Evolutionary conservation across 1,140 invertebrate species (phyloP), one percentile per base, ranked within the genome.

Genomic region (Vollenhovia emeryi): DNA sequence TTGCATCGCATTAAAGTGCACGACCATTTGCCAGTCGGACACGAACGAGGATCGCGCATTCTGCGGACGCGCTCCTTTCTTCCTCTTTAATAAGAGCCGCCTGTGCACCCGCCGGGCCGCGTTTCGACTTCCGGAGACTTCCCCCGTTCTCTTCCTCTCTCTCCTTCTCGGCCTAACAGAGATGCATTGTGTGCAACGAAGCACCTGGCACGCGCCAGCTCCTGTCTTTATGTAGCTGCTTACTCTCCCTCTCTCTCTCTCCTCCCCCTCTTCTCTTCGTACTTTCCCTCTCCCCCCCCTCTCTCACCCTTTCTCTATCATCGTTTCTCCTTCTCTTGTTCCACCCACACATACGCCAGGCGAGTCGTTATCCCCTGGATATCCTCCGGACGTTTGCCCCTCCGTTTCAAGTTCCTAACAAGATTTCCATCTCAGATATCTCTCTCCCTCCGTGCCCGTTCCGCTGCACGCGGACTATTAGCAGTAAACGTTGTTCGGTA

Each of bases 121-220:
- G 90, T 89, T 92, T 90, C 91, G 91, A 93, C 93, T 94, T 94
- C 93, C 93, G 93, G 93, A 85, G 30, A 27, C 52, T 48, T 74
- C 78, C 27, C 36, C 21, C 71, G 45, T 75, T 86, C 48, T 76
- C 78, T 50, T 45, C 64, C 78, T 84, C 62, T 84, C 66, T 83
- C 71, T 33, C 15, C n/a, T 68, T n/a, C 62, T 57, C 62, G 78
- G 66, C 87, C 85, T 87, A 91, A 87, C 86, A 94, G 91, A 94
- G 91, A 93, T 92, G 92, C 93, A 94, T 94, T 94, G 93, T 94
- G 87, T 83, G 87, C 92, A 86, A 86, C 90, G 91, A 92, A 93
- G 91, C 93, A 94, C 93, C 93, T 94, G 93, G 93, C 93, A 94
- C 93, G 93, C 92, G 93, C 93, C 93, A 91, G 90, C 91, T 91